phyloP scores from a whole-genome alignment of 1,140 invertebrate species.

The Neuroterus valhalla region DNA sequence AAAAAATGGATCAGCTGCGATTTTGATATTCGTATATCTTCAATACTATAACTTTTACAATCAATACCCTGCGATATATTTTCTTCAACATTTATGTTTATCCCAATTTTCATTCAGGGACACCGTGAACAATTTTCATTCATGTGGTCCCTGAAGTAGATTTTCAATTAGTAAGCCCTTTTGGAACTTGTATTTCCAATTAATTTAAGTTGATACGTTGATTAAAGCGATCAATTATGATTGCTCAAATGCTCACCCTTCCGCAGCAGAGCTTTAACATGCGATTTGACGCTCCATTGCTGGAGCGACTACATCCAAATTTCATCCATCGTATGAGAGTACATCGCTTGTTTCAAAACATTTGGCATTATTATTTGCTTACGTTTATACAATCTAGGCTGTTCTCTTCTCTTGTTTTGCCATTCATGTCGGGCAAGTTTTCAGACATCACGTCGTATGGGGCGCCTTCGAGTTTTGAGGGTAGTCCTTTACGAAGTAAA shows the following conservation, averaged over 20 bases:
- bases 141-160: not conserved
- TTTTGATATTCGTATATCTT: too few relatives aligned
- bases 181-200: not conserved
- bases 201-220: not conserved
- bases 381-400: constrained; percentile 51
- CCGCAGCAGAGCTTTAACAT: not conserved
- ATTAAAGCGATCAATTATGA: constrained; percentile 20
- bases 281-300: constrained; percentile 16
- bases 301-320: constrained; percentile 4
- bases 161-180: constrained; percentile 3
- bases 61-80: too few relatives aligned
- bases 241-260: constrained; percentile 1
- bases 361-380: constrained; percentile 54
- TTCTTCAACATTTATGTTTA: too few relatives aligned
- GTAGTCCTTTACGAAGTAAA: constrained; percentile 60
- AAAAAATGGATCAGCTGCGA: too few relatives aligned
- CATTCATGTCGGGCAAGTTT: constrained; percentile 62
- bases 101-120: too few relatives aligned
- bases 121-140: not conserved
- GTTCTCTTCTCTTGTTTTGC: constrained; percentile 61
- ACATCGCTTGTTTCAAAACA: constrained; percentile 54
- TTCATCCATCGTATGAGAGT: not conserved
- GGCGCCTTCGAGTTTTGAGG: constrained; percentile 56
- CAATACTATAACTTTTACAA: too few relatives aligned
- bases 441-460: constrained; percentile 60